Conservation (phyloP, 2,888 invertebrate species). For the Gastrophysa polygoni region DNA sequence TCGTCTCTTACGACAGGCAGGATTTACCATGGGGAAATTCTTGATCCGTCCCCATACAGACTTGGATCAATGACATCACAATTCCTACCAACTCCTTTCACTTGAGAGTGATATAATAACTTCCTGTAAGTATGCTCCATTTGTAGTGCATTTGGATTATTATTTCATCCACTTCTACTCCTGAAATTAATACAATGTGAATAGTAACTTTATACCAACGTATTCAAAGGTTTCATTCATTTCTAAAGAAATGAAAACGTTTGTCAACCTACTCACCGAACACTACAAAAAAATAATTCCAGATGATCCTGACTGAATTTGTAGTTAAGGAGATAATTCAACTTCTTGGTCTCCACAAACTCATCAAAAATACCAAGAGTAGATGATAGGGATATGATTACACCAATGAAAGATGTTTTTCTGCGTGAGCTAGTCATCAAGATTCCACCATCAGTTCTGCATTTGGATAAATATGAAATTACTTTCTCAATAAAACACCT, state of each 20-base stretch:
- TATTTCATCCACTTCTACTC: conserved; percentile 7
- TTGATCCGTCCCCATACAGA: too few species aligned
- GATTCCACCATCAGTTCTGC: neutral
- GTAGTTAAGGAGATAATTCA: conserved; percentile 6
- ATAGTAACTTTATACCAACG: neutral
- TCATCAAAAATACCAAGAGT: conserved; percentile 1
- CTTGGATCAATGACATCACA: neutral
- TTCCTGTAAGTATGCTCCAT: conserved; percentile 2
- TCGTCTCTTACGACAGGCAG: too few species aligned
- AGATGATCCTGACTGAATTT: conserved; percentile 13
- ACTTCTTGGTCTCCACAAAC: neutral
- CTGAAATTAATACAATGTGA: neutral
- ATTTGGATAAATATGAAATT: conserved; percentile 12
- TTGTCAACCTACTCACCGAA: neutral
- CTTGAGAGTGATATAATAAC: conserved; percentile 6
- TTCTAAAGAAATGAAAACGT: neutral
- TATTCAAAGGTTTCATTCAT: neutral
- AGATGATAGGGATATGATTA: neutral
- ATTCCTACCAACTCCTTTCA: conserved; percentile 3
- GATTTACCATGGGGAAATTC: too few species aligned
- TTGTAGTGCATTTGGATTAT: conserved; percentile 8
- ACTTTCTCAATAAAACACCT: conserved; percentile 1
- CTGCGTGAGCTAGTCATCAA: neutral
- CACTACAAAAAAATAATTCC: conserved; percentile 6
- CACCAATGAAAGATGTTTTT: conserved; percentile 8